phyloP scores from a whole-genome alignment of 2,113 vertebrate species.

The Cichladusa arquata region DNA sequence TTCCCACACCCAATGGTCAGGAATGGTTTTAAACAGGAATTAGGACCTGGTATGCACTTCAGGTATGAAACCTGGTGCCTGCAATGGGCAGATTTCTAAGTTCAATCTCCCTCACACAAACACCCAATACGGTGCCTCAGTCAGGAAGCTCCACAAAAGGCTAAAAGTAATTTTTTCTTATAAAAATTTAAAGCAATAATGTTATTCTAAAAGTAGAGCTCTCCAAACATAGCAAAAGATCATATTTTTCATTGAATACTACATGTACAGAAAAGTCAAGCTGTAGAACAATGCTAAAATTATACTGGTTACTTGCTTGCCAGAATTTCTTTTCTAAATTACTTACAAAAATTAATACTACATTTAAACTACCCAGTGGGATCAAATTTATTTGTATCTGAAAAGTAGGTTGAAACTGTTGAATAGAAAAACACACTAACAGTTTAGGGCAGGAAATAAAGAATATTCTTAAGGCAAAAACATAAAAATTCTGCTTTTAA shows the following conservation, averaged over 20 bases:
- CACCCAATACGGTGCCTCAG: background rate
- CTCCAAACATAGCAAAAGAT: constrained; percentile 43
- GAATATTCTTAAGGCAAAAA: background rate
- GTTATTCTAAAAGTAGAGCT: constrained; percentile 36
- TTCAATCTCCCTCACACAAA: background rate
- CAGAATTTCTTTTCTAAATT: background rate
- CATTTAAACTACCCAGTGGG: background rate
- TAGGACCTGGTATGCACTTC: background rate
- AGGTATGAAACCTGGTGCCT: background rate
- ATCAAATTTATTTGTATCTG: background rate
- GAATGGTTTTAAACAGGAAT: background rate
- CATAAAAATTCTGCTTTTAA: background rate
- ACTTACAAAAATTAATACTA: constrained; percentile 12
- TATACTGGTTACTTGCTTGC: background rate
- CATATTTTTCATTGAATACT: constrained; percentile 8
- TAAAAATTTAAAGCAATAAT: constrained; percentile 25
- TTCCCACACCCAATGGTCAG: background rate
- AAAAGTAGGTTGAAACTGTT: background rate
- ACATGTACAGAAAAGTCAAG: background rate
- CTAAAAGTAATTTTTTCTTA: too few species aligned
- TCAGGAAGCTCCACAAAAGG: background rate
- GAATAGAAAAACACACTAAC: background rate
- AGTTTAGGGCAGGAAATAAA: background rate
- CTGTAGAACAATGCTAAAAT: constrained; percentile 12
- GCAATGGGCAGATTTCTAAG: fast-evolving